These are phyloP conservation scores for Spinus olivaceus DNA, from an alignment of 2,797 vertebrate species.

Conservation along the genomic window DNA sequence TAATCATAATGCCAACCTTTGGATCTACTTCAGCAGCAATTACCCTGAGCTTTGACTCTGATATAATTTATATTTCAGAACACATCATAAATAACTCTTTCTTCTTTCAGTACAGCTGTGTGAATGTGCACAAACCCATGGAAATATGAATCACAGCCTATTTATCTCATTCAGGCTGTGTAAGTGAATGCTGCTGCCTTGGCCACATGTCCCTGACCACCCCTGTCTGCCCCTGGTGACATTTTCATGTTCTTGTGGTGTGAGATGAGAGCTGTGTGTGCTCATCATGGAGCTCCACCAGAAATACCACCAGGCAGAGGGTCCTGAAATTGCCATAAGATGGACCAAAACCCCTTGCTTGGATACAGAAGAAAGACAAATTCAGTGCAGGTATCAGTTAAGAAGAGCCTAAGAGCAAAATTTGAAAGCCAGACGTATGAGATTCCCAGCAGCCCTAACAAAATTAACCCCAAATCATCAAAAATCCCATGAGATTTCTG, in stretches of 20 bases:
- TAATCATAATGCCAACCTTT: constrained; percentile 66
- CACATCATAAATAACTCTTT: constrained; percentile 59
- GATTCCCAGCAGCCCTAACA: neutral
- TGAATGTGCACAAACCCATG: neutral
- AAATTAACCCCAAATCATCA: neutral
- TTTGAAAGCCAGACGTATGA: neutral
- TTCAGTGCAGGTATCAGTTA: neutral
- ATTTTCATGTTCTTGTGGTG: neutral
- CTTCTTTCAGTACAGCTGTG: neutral
- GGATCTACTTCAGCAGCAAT: constrained; percentile 60
- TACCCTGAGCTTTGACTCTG: constrained; percentile 55
- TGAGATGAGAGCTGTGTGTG: neutral
- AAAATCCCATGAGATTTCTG: neutral
- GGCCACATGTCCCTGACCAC: neutral
- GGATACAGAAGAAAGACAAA: neutral
- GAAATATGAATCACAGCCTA: neutral
- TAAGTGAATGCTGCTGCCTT: neutral
- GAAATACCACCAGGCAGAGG: neutral
- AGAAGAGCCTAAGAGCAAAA: neutral
- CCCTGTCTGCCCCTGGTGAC: neutral
- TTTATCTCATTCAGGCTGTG: neutral
- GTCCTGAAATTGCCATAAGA: neutral
- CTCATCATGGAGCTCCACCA: neutral
- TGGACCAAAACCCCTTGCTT: neutral
- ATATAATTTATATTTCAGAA: constrained; percentile 58